Conservation (phyloP, 35 echinoderm and acorn worm species). For the Apostichopus parvimensis region DNA sequence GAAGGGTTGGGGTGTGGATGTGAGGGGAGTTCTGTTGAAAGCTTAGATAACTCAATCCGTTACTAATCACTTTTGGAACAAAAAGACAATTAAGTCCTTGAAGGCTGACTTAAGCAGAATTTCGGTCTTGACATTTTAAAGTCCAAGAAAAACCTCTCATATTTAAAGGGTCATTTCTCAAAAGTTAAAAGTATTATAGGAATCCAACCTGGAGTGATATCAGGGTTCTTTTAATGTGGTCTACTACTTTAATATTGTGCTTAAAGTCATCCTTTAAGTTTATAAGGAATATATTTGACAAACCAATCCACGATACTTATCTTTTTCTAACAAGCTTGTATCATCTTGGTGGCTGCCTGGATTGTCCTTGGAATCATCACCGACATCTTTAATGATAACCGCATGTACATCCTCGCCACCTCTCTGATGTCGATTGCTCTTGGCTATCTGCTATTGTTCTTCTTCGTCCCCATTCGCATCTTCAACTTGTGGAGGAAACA, state of each 20-base stretch:
- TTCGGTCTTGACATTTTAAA: too few species aligned
- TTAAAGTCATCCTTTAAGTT: neutral
- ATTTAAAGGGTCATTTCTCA: too few species aligned
- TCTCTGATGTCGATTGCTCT: conserved; percentile 5
- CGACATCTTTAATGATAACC: neutral
- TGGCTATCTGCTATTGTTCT: conserved; percentile 25
- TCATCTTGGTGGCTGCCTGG: conserved; percentile 10
- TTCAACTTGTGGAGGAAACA: conserved; percentile 37
- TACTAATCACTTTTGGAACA: too few species aligned
- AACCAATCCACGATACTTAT: neutral
- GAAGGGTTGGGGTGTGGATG: too few species aligned
- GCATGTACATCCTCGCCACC: neutral
- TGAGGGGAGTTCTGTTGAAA: too few species aligned
- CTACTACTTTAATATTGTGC: neutral
- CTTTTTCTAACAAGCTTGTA: neutral
- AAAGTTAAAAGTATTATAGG: too few species aligned
- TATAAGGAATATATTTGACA: neutral
- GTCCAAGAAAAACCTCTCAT: too few species aligned
- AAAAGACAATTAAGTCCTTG: too few species aligned
- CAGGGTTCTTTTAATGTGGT: too few species aligned
- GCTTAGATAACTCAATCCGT: too few species aligned
- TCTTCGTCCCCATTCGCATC: conserved; percentile 26
- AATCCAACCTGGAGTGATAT: too few species aligned
- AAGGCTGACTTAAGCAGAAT: too few species aligned
- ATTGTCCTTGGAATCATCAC: conserved; percentile 8